Percentiles rank a stretch among this genome's conserved stretches.
Evolutionary conservation across 1,140 invertebrate species (phyloP).

Genomic region (Drosophila nikananu): DNA sequence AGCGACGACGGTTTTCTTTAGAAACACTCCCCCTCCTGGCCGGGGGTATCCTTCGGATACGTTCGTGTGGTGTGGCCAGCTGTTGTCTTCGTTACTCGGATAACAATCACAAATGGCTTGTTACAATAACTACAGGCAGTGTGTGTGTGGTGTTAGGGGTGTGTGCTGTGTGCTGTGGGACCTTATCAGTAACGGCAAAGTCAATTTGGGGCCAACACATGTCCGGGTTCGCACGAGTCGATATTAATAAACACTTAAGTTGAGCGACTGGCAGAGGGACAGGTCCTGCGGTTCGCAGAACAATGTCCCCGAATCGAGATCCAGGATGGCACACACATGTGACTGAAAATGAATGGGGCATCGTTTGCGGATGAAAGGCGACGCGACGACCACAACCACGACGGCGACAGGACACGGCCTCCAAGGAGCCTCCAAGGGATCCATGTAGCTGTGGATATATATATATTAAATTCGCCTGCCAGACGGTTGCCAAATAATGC

Average conservation of each 20-base stretch:
- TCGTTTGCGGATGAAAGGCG: conserved; percentile 57
- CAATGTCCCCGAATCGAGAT: conserved; percentile 34
- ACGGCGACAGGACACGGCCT: not conserved
- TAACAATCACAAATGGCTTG: conserved; percentile 50
- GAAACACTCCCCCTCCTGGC: not conserved
- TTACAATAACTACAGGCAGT: conserved; percentile 42
- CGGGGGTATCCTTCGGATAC: not conserved
- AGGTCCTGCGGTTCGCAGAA: conserved; percentile 25
- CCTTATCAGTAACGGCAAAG: conserved; percentile 61
- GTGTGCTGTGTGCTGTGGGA: not conserved
- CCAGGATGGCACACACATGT: conserved; percentile 45
- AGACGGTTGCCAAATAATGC: conserved; percentile 57
- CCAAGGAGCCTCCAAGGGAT: conserved; percentile 3
- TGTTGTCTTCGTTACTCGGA: conserved; percentile 44
- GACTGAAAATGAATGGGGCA: conserved; percentile 62
- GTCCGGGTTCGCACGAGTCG: conserved; percentile 65
- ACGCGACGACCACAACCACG: conserved; percentile 6
- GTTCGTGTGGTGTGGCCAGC: conserved; percentile 31
- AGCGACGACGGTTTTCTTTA: not conserved
- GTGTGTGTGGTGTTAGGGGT: no score
- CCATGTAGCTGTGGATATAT: conserved; percentile 38
- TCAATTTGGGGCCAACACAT: conserved; percentile 69
- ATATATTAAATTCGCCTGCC: conserved; percentile 61
- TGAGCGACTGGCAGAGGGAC: conserved; percentile 9
- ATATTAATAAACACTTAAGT: conserved; percentile 72